Base-by-base conservation (phyloP, 2,797 vertebrate species). In the Sciurus vulgaris region DNA sequence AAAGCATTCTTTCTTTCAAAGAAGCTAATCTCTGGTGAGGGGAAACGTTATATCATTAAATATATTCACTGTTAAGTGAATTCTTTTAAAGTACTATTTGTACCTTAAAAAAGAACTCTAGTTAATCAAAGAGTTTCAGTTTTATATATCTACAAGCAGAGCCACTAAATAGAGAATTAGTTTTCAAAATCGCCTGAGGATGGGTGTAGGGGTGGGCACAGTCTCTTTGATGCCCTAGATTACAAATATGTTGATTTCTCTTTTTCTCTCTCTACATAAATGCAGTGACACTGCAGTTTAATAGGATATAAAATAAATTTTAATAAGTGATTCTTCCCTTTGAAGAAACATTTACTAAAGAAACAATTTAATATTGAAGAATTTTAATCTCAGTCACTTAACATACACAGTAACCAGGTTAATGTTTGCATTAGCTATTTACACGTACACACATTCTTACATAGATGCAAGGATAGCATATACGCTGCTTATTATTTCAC, bases 1-100 rank as follows among this genome's bases (percentile, higher is more conserved):
- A 78, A 83, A 83, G 41, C 30, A 92, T 67, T 18, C 24, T 65
- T 90, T 82, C 61, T 93, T 86, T 93, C n/a, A 86, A 96, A 93
- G 72, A 79, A 78, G 28, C 24, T 47, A 28, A 79, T 69, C 49
- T 95, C 15, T 41, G 51, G 11, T 41, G n/a, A 91, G 44, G 77
- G 30, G 17, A 72, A 87, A 92, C 63, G 49, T 73, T 89, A 78
- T n/a, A 67, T 61, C 33, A 90, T 67, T 76, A 94, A 93, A 84
- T 38, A 86, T 65, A 47, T 79, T 81, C 35, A 74, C 8, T 72
- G 54, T 38, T 84, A 77, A 38, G 20, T 24, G 44, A 59, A 69
- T 81, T 82, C 41, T 49, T 77, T 85, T 35, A 38, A 79, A 72
- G 70, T 70, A 83, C 83, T 83, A 56, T 24, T 20, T 78, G 11